Percentiles rank a stretch among this genome's conserved stretches.
These are phyloP conservation scores for Brachyrhaphis roseni DNA, from an alignment of 2,797 vertebrate species.

Conservation along the genomic window DNA sequence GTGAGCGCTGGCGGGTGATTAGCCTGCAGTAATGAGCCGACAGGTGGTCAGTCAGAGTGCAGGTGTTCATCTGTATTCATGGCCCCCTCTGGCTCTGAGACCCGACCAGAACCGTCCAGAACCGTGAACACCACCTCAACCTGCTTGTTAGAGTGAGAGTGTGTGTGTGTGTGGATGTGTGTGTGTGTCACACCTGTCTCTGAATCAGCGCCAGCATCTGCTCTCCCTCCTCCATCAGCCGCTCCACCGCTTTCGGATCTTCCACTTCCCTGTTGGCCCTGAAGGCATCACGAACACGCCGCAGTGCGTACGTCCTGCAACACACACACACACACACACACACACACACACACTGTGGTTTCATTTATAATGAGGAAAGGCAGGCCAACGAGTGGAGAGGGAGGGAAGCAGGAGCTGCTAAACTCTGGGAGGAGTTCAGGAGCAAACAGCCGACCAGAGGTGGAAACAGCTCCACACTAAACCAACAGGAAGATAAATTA, in stretches of 20 bases:
- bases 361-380: neutral
- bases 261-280: conserved; percentile 86
- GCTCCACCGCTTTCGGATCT: conserved; percentile 83
- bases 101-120: neutral
- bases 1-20: conserved; percentile 63
- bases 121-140: neutral
- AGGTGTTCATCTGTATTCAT: conserved; percentile 71
- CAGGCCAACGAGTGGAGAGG: neutral
- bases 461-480: neutral
- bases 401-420: neutral
- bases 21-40: conserved; percentile 44
- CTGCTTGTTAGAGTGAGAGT: neutral
- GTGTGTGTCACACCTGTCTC: conserved; percentile 85
- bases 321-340: conserved; percentile 12
- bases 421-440: neutral
- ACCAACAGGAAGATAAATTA: conserved; percentile 17
- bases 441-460: conserved; percentile 15
- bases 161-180: neutral
- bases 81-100: neutral
- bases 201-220: conserved; percentile 84
- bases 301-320: conserved; percentile 88
- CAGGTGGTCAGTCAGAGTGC: conserved; percentile 61
- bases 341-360: neutral
- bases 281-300: conserved; percentile 91
- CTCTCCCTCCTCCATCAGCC: conserved; percentile 84